Conservation (phyloP, 2,888 invertebrate species). For the Xestia c-nigrum region DNA sequence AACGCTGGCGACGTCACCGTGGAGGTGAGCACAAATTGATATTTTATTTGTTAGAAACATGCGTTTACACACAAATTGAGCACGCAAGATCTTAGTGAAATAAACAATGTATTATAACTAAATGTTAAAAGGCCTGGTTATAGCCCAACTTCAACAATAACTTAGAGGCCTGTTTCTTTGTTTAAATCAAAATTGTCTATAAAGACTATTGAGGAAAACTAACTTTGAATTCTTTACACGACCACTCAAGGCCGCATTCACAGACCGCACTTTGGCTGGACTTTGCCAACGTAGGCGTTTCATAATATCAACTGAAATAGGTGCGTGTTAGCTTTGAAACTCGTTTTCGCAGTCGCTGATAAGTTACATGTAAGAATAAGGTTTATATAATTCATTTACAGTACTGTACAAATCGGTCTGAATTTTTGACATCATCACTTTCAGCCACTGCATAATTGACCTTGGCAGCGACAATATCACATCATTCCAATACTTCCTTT, state of each 20-base stretch:
- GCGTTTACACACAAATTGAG: too few species aligned
- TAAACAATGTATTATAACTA: too few species aligned
- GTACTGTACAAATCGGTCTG: background rate
- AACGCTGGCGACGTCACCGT: conserved; percentile 77
- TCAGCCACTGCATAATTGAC: background rate
- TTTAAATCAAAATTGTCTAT: background rate
- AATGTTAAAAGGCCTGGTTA: background rate
- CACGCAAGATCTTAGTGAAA: too few species aligned
- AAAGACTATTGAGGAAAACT: background rate
- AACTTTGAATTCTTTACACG: background rate
- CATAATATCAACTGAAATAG: background rate
- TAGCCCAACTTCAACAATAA: background rate
- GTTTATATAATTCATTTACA: background rate
- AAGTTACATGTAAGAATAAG: background rate
- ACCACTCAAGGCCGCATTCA: background rate
- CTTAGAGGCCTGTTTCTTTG: background rate
- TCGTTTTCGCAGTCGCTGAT: background rate
- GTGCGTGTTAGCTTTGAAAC: background rate
- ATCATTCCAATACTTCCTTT: background rate
- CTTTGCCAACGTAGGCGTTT: background rate
- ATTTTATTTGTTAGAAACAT: too few species aligned
- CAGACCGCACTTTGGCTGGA: background rate
- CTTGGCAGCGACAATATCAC: background rate
- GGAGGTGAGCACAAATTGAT: conserved; percentile 65
- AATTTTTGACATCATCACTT: background rate